A percentile compares a stretch with the other conserved stretches of the same genome.
Evolutionary conservation across 2,888 invertebrate species (phyloP).

Genomic region (Andricus curvator): DNA sequence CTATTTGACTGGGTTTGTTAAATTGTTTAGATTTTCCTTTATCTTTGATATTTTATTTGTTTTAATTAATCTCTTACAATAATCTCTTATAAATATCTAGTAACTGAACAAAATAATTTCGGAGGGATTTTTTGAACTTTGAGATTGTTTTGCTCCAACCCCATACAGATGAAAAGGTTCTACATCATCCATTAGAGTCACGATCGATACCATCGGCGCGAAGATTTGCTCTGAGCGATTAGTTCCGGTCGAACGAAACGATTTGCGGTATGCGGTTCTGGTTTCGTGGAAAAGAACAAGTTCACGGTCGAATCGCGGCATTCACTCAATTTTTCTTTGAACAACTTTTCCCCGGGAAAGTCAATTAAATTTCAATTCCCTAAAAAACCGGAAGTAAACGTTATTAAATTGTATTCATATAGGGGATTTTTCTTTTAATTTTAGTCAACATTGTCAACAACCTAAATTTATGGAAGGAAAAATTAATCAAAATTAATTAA

Average conservation of each 20-base stretch:
- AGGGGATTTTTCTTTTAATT: not conserved
- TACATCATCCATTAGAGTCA: conserved; percentile 6
- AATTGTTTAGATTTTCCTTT: no score
- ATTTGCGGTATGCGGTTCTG: conserved; percentile 59
- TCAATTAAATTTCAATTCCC: not conserved
- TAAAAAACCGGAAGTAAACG: not conserved
- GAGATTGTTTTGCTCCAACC: not conserved
- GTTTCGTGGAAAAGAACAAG: conserved; percentile 54
- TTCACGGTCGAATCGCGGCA: conserved; percentile 55
- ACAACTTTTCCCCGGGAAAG: conserved; percentile 9
- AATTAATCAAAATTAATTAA: not conserved
- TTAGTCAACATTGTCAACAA: not conserved
- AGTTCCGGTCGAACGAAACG: conserved; percentile 57
- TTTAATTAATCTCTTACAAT: no score
- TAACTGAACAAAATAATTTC: not conserved
- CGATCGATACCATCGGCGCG: conserved; percentile 55
- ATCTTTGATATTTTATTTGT: no score
- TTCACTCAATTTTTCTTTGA: conserved; percentile 55
- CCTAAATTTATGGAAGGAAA: not conserved
- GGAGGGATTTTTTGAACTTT: not conserved
- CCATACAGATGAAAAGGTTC: not conserved
- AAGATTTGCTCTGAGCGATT: conserved; percentile 59
- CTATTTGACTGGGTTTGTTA: no score
- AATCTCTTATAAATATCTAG: no score
- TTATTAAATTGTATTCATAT: not conserved